Base-by-base conservation (phyloP, 37 sponge, comb jelly and placozoan genomes). In the Tethya wilhelma region DNA sequence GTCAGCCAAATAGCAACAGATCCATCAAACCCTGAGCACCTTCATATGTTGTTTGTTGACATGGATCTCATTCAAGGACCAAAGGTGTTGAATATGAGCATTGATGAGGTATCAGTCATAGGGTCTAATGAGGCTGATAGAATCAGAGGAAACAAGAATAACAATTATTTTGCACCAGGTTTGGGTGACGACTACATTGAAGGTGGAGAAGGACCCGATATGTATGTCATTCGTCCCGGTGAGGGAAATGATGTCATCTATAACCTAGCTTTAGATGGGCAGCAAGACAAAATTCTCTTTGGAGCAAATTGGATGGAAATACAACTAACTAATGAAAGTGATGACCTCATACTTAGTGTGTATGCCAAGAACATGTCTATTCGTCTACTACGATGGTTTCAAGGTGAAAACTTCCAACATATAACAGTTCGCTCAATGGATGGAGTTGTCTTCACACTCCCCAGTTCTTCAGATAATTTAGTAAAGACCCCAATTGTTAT, bases 131-230 rank as follows among this genome's bases (percentile, higher is more conserved):
- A 57, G 4, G 20, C 45, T 29, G 81, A 80, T 56, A 3, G 4
- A 19, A 80, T 80, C 6, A 26, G 69, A 30, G 81, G 81, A 19
- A 68, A 69, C 29, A 3, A 33, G 9, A 69, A 30, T 4, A 17
- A 68, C 12, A 69, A 80, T 26, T 70, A 70, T 26, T 64, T 80
- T 34, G 9, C 59, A 33, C 64, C 46, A 56, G 81, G 81, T 46
- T 28, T 22, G 58, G 81, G 81, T 34, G 23, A 69, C 17, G 81
- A 80, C 58, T 26, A 46, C 44, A 53, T 80, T 4, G 40, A 4
- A 36, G 81, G 81, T 23, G 62, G 59, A 39, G 42, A 46, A 38
- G 38, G 59, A 12, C 38, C 26, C 31, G 69, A 69, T 69, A 59
- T 80, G 4, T 80, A 80, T 69, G 60, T 80, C 9, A 64, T 78